Evolutionary conservation across 1,140 invertebrate genomes (phyloP).

Genomic region (Pristionchus pacificus): DNA sequence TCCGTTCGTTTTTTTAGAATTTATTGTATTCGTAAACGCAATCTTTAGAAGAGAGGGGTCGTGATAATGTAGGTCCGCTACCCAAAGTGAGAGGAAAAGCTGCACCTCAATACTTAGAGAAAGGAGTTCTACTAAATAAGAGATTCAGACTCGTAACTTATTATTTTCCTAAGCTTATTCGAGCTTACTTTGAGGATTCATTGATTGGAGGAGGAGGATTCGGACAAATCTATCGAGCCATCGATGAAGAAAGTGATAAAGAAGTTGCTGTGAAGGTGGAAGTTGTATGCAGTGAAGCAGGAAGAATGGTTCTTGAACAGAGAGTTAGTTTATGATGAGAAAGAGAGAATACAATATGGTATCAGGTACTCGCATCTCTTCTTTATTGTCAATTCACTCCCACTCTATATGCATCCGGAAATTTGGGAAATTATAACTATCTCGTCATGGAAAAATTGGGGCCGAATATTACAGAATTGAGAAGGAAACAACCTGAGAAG

Average conservation of each 20-base stretch:
- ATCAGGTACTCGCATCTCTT: background rate
- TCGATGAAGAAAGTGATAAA: conserved; percentile 8
- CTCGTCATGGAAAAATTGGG: conserved; percentile 38
- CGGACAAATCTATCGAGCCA: conserved; percentile 32
- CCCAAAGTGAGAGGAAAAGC: background rate
- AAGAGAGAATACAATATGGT: background rate
- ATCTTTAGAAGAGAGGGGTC: no score
- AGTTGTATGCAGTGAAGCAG: conserved; percentile 24
- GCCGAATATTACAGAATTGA: conserved; percentile 25
- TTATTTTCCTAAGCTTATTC: background rate
- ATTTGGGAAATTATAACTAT: conserved; percentile 24
- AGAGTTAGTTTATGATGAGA: conserved; percentile 7
- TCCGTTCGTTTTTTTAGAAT: no score
- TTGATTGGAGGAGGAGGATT: conserved; percentile 38
- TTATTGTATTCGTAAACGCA: no score
- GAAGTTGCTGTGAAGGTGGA: conserved; percentile 38
- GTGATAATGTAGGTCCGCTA: no score
- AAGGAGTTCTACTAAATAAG: background rate
- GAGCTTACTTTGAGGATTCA: background rate
- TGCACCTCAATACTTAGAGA: conserved; percentile 5
- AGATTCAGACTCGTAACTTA: conserved; percentile 10
- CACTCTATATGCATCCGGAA: conserved; percentile 10
- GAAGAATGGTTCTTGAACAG: conserved; percentile 34
- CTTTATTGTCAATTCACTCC: background rate
- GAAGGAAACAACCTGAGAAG: conserved; percentile 20